phyloP scores from a whole-genome alignment of 2,113 vertebrate species.

The Dolichallabes microphthalmus region DNA sequence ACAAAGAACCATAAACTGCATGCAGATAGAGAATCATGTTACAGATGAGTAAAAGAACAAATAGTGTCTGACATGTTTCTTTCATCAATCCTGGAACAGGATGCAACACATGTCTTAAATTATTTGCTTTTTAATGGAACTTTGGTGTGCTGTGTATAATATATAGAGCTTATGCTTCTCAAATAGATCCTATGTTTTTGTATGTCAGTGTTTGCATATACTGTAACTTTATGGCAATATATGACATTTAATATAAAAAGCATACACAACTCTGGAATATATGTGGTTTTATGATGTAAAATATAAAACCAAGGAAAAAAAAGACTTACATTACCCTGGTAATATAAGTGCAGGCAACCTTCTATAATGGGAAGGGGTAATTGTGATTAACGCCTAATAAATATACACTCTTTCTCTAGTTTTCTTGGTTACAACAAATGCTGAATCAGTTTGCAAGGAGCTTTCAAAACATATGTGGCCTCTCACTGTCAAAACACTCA shows the following conservation, averaged over 20 bases:
- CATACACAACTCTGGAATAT: background rate
- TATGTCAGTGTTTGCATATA: constrained; percentile 21
- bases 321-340: too few relatives aligned
- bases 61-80: background rate
- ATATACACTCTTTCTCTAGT: background rate
- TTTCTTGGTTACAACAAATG: background rate
- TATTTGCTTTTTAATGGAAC: background rate
- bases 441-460: background rate
- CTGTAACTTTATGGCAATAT: constrained; percentile 3
- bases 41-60: background rate
- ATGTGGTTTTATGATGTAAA: background rate
- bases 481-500: background rate
- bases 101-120: constrained; percentile 1
- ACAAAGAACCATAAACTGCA: constrained; percentile 10
- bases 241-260: background rate
- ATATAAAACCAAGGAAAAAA: background rate
- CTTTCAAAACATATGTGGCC: background rate
- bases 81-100: background rate
- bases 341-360: background rate
- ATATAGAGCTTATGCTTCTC: background rate
- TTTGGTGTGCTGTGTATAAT: background rate
- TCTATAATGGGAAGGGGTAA: background rate
- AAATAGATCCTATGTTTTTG: background rate
- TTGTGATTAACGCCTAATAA: background rate
- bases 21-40: background rate